Conservation (phyloP, 1,140 invertebrate species). For the Macrocentrus cingulum region DNA sequence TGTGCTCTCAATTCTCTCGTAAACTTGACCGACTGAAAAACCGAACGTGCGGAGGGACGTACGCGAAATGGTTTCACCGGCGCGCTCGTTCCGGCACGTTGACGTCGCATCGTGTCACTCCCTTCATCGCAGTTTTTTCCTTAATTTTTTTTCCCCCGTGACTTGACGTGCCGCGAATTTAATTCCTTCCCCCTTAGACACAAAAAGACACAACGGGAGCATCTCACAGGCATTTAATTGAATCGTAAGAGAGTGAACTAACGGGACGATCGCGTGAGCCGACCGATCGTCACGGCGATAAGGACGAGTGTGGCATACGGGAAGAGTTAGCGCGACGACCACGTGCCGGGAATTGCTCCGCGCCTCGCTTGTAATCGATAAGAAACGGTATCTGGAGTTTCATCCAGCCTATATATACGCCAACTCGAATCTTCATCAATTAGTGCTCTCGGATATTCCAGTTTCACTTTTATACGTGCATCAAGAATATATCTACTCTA, state of each 20-base stretch:
- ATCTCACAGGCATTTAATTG: slow-evolving; percentile 23
- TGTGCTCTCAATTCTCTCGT: slow-evolving; percentile 2
- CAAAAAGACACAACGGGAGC: not conserved
- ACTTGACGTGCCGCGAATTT: slow-evolving; percentile 12
- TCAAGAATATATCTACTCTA: not conserved
- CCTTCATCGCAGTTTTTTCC: not conserved
- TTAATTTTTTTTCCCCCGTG: slow-evolving; percentile 14
- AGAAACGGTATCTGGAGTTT: slow-evolving; percentile 7
- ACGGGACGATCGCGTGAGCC: slow-evolving; percentile 22
- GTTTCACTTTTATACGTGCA: not conserved
- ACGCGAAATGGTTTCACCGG: slow-evolving; percentile 11
- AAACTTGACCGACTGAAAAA: slow-evolving; percentile 38
- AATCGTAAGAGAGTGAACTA: slow-evolving; percentile 27
- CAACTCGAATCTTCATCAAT: slow-evolving; percentile 14
- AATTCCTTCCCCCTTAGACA: not conserved
- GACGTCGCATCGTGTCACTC: not conserved
- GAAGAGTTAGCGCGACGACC: not conserved
- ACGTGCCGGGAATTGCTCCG: slow-evolving; percentile 12
- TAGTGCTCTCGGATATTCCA: not conserved
- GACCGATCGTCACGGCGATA: slow-evolving; percentile 14
- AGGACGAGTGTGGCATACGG: slow-evolving; percentile 14
- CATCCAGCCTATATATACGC: not conserved
- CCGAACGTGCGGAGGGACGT: slow-evolving; percentile 9
- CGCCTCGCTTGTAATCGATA: slow-evolving; percentile 4
- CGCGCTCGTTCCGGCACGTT: not conserved